A percentile compares a stretch with the other conserved stretches of the same genome.
phyloP scores from a whole-genome alignment of 2,797 vertebrate genomes.

The Psittacula derbiana region DNA sequence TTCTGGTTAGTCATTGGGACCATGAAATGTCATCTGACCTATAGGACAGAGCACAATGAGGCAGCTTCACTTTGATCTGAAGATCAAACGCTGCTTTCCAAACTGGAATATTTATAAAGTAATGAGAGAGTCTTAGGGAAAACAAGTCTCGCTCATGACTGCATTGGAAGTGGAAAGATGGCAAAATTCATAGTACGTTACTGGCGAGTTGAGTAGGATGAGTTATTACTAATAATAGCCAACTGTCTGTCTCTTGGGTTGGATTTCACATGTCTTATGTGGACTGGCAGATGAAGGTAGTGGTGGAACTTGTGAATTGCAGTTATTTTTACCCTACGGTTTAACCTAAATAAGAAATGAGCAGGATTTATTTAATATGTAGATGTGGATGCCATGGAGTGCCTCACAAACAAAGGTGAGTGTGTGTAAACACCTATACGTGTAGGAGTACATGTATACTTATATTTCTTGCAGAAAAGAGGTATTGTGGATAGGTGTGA shows the following conservation, averaged over 20 bases:
- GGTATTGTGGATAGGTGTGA: background rate
- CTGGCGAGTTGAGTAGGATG: conserved; percentile 31
- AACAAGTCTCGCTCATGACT: background rate
- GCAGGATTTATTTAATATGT: background rate
- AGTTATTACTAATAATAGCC: conserved; percentile 41
- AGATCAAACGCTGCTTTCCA: conserved; percentile 20
- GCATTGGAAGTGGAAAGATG: background rate
- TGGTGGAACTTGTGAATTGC: conserved; percentile 22
- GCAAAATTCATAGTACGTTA: background rate
- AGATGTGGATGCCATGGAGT: background rate
- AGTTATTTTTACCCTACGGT: conserved; percentile 18
- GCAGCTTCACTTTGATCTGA: conserved; percentile 38
- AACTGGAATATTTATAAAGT: background rate
- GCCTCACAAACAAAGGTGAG: background rate
- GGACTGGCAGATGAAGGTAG: conserved; percentile 30
- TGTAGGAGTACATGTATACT: background rate
- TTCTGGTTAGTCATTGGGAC: background rate
- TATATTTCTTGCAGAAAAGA: background rate
- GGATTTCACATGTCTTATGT: conserved; percentile 15
- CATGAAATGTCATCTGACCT: conserved; percentile 2
- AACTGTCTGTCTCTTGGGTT: background rate
- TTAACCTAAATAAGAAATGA: background rate
- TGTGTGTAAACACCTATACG: fast-evolving
- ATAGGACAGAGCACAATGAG: conserved; percentile 9
- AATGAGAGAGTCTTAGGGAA: background rate